phyloP scores from a whole-genome alignment of 2,888 invertebrate genomes.

The Macrophya annulata region DNA sequence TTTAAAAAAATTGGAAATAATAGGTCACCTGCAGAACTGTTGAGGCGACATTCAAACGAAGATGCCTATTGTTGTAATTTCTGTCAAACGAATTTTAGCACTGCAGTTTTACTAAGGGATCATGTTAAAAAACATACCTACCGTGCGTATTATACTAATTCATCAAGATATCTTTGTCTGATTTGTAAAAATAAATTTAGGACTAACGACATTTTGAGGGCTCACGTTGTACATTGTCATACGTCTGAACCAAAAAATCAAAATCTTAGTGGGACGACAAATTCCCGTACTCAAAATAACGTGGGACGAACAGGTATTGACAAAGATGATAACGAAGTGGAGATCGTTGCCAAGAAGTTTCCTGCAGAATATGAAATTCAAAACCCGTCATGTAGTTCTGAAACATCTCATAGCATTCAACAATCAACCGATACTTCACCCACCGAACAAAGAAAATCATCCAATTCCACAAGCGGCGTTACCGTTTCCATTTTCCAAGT shows the following conservation, averaged over 20 bases:
- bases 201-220: constrained; percentile 40
- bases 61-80: constrained; percentile 15
- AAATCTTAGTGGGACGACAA: not conserved
- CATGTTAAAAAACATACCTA: constrained; percentile 37
- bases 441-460: not conserved
- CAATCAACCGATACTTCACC: not conserved
- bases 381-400: not conserved
- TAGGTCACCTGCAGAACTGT: not conserved
- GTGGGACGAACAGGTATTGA: not conserved
- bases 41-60: not conserved
- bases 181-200: constrained; percentile 42
- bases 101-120: not conserved
- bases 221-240: constrained; percentile 44
- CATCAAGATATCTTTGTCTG: constrained; percentile 36
- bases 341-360: not conserved
- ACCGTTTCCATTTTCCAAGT: too few species aligned
- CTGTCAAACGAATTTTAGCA: constrained; percentile 23
- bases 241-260: constrained; percentile 10
- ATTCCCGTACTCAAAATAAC: not conserved
- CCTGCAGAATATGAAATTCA: not conserved
- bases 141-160: constrained; percentile 17
- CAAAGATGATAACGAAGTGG: not conserved
- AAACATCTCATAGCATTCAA: not conserved
- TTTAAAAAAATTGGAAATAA: constrained; percentile 15
- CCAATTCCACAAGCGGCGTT: not conserved